Evolutionary conservation across 1,140 invertebrate genomes (phyloP), one percentile per base, ranked within the genome.

Genomic region (Microplitis demolitor): DNA sequence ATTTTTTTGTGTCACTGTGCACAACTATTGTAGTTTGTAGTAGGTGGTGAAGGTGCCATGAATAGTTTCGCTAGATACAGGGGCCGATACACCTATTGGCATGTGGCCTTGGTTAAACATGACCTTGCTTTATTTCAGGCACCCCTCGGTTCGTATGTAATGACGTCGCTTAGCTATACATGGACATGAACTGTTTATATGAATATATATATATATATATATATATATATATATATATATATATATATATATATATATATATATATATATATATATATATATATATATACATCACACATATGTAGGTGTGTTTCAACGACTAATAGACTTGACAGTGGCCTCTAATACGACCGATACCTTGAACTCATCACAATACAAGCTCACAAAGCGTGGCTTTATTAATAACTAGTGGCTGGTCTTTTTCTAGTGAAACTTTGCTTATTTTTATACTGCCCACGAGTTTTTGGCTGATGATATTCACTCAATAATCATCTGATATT

Each of bases 71-170:
- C 53, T 14, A 9, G 11, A 31, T 34, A 45, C 73, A 74, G 74
- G 78, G 78, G 73, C 78, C 76, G 78, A 82, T 82, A 82, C 80
- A 80, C 78, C 75, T 80, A 72, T 74, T 74, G 76, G 72, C 73
- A 74, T 61, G 71, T 67, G 79, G 76, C 79, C 80, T 84, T 81
- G 79, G 74, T 67, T 75, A 78, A 83, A 79, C 77, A 78, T 80
- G 79, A 81, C 81, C 81, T 83, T 78, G 79, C 67, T 80, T 81
- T 84, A 82, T 84, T 84, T 82, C 72, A 76, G 71, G 80, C 76
- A 79, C 72, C 76, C 69, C 73, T 71, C 39, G 71, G 16, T 66
- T 71, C 62, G 77, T 76, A 78, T 74, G 75, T 77, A 78, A 78
- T 80, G 69, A 37, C 72, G 31, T 69, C 79, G 37, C 74, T 77